Percentiles rank a stretch among this genome's conserved stretches.
phyloP scores from a whole-genome alignment of 2,888 invertebrate genomes.

The Azorinus chamasolen region DNA sequence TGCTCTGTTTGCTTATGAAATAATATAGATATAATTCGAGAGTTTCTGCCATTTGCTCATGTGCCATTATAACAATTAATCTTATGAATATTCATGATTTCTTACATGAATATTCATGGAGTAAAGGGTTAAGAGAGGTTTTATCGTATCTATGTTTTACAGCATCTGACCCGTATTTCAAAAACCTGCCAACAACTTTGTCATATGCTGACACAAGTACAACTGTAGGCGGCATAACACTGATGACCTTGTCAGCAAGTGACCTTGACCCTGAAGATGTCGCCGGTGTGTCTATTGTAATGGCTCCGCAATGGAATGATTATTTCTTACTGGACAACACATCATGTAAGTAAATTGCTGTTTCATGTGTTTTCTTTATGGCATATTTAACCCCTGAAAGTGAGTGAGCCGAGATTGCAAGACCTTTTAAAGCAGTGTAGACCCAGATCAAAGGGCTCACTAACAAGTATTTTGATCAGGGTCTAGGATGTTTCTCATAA shows the following conservation, averaged over 20 bases:
- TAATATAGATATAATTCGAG: no score
- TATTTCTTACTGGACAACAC: conserved; percentile 30
- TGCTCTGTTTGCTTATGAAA: no score
- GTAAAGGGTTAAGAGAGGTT: no score
- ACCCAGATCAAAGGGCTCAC: no score
- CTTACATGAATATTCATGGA: no score
- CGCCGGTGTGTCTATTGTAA: conserved; percentile 27
- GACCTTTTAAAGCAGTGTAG: no score
- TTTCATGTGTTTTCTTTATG: neutral
- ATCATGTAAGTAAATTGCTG: conserved; percentile 30
- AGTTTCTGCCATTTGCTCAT: no score
- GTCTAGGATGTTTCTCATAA: no score
- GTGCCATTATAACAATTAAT: no score
- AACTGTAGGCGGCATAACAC: conserved; percentile 22
- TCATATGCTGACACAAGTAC: conserved; percentile 34
- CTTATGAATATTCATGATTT: no score
- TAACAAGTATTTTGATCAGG: no score
- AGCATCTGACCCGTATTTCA: conserved; percentile 51
- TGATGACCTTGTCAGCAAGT: conserved; percentile 38
- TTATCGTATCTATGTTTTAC: conserved; percentile 10
- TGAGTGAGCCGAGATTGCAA: no score
- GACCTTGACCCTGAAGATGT: conserved; percentile 51
- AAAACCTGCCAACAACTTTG: conserved; percentile 39
- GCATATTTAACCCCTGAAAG: neutral
- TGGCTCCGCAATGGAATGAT: conserved; percentile 51